Base-by-base conservation (phyloP, 2,888 invertebrate genomes). In the Orchestes rusci region DNA sequence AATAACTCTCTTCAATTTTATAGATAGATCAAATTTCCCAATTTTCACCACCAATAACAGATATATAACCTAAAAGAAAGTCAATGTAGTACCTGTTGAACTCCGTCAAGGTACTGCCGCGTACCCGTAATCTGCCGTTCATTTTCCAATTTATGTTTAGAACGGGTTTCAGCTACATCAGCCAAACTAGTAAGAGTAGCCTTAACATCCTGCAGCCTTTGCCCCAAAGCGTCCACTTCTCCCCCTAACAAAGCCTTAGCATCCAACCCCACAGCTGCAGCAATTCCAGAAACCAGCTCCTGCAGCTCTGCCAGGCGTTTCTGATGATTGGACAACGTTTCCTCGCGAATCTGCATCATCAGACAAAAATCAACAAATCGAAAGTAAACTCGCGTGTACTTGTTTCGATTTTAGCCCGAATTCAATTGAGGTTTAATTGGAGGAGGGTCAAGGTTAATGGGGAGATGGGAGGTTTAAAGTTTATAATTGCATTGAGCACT, bases 141-240 rank as follows among this genome's bases (percentile, higher is more conserved):
- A 30, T 75, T 69, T 48, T 73, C 69, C 47, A 72, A 69, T 43
- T 73, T 72, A 53, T 72, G 65, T 52, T 67, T 69, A 48, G 79
- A 80, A 50, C 81, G 73, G 16, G 79, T 77, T 57, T 88, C 87
- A 3, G 86, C 86, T 29, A 84, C 79, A 65, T 86, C 83, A 1
- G 84, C 86, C 53, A 89, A 68, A 2, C 76, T 76, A 35, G 82
- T 81, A 4, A 88, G 77, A 0, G 84, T 78, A 48, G 84, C 80
- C 16, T 82, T 77, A 19, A 87, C 85, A 60, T 86, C 80, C 63
- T 85, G 81, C 50, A 89, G 73, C 19, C 82, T 74, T 45, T 79
- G 74, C 30, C 84, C 85, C 39, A 89, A 68, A 0, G 84, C 81
- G 57, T 86, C 84, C 8, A 88, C 79, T 65, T 89, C 88, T 17